Evolutionary conservation across 2,113 vertebrate genomes (phyloP).

Genomic region (Myanophis thanlyinensis): DNA sequence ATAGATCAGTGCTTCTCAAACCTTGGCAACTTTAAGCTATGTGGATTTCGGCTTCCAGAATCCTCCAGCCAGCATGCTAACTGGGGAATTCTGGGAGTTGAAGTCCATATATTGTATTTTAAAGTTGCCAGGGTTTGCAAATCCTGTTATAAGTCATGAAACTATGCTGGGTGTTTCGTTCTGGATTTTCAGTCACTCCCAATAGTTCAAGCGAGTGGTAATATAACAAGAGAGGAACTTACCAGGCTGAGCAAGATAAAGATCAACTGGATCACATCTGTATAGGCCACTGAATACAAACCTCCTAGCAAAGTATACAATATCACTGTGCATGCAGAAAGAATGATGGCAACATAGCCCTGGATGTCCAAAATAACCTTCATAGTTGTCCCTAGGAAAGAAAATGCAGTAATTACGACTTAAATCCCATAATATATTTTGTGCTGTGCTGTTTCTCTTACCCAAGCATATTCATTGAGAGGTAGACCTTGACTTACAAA

Average conservation of each 20-base stretch:
- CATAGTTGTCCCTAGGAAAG: constrained; percentile 77
- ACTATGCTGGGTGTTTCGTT: neutral
- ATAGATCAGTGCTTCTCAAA: neutral
- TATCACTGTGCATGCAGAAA: constrained; percentile 77
- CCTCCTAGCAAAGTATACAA: constrained; percentile 82
- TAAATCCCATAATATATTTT: neutral
- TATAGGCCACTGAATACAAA: constrained; percentile 84
- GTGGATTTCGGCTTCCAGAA: neutral
- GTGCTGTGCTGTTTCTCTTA: rapidly evolving
- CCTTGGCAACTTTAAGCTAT: neutral
- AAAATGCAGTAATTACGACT: neutral
- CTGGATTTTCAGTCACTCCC: neutral
- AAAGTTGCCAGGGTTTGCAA: neutral
- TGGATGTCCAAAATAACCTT: constrained; percentile 77
- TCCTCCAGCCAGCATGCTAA: neutral
- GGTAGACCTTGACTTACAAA: neutral
- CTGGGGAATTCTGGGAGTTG: neutral
- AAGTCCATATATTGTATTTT: neutral
- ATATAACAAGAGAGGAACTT: constrained; percentile 51
- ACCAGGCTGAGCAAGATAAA: constrained; percentile 80
- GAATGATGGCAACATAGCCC: constrained; percentile 71
- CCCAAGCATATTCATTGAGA: neutral
- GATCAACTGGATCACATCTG: constrained; percentile 80
- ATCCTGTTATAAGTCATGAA: neutral
- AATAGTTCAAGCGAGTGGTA: neutral